phyloP scores from a whole-genome alignment of 2,888 invertebrate species.

The Drosophila rubida region DNA sequence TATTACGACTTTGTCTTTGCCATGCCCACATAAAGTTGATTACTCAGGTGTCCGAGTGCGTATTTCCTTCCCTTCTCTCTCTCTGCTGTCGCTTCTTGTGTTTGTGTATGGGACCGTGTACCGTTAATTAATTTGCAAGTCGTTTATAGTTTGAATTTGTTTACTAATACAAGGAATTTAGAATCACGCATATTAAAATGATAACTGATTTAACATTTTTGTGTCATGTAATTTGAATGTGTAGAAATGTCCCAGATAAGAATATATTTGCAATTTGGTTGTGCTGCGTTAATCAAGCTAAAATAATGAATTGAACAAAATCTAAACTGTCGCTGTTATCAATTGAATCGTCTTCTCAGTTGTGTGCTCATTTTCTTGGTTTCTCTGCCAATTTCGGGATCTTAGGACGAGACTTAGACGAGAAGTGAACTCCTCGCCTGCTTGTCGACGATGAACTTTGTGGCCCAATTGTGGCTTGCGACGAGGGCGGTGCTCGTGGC shows the following conservation, averaged over 20 bases:
- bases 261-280: background rate
- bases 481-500: conserved; percentile 42
- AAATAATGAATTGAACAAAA: background rate
- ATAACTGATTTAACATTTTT: too few relatives aligned
- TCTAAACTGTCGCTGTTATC: background rate
- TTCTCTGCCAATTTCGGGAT: conserved; percentile 29
- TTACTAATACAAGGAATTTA: conserved; percentile 25
- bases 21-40: conserved; percentile 77
- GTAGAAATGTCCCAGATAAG: too few relatives aligned
- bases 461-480: conserved; percentile 19
- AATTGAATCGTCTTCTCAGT: background rate
- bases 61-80: conserved; percentile 7
- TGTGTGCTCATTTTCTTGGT: conserved; percentile 15
- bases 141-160: conserved; percentile 48
- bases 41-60: conserved; percentile 70
- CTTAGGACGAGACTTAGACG: background rate
- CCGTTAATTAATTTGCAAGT: conserved; percentile 79
- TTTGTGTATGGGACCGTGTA: conserved; percentile 55
- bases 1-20: conserved; percentile 45
- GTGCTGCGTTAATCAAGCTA: background rate
- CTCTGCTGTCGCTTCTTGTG: background rate
- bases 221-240: background rate
- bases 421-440: background rate
- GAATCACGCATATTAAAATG: too few relatives aligned
- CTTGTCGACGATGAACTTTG: background rate